phyloP scores from a whole-genome alignment of 2,113 vertebrate species.

The Rhinolophus ferrumequinum region DNA sequence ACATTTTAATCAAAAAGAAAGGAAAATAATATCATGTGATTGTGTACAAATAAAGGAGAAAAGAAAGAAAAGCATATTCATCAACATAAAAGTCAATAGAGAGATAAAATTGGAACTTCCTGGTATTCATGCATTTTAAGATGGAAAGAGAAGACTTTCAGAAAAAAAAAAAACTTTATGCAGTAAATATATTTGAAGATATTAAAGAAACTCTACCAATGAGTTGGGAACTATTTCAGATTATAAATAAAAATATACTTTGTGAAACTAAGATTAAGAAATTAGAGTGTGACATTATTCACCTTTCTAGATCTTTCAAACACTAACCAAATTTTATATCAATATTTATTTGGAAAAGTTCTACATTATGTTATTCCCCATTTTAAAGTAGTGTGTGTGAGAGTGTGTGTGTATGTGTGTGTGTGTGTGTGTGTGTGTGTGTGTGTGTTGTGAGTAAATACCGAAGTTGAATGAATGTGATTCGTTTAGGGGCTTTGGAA shows the following conservation, averaged over 20 bases:
- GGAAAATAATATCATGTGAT: constrained; percentile 82
- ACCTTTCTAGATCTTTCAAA: constrained; percentile 7
- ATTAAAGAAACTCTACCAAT: constrained; percentile 78
- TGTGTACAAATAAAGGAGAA: constrained; percentile 84
- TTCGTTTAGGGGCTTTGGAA: not conserved
- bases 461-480: not conserved
- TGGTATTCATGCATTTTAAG: constrained; percentile 76
- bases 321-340: constrained; percentile 18
- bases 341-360: constrained; percentile 37
- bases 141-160: constrained; percentile 73
- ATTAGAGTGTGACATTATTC: not conserved
- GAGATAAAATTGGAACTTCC: constrained; percentile 82
- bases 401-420: not conserved
- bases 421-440: not conserved
- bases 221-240: constrained; percentile 4
- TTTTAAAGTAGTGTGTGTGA: constrained; percentile 7
- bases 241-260: constrained; percentile 35
- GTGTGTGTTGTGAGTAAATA: not conserved
- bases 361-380: not conserved
- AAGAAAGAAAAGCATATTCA: constrained; percentile 85
- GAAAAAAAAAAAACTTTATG: constrained; percentile 39
- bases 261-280: constrained; percentile 13
- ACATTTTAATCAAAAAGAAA: constrained; percentile 86
- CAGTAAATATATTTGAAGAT: constrained; percentile 79
- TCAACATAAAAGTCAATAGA: constrained; percentile 84